phyloP scores from a whole-genome alignment of 2,888 invertebrate genomes.

The Orchesellides sinensis region DNA sequence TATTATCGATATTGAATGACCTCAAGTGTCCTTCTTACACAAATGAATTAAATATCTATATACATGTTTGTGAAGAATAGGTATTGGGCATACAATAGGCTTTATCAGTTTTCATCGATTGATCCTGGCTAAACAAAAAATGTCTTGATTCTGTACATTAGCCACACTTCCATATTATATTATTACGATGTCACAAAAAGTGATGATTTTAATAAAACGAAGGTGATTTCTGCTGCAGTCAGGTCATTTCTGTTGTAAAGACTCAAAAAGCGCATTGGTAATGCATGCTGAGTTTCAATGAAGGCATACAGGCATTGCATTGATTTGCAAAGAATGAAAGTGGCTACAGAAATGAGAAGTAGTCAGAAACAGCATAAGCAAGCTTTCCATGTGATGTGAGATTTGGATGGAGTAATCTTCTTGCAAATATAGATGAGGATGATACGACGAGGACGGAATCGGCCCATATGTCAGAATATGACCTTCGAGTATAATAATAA shows the following conservation, averaged over 20 bases:
- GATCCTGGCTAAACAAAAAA: not conserved
- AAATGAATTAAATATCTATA: conserved; percentile 3
- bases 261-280: not conserved
- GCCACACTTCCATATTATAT: not conserved
- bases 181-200: not conserved
- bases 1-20: conserved; percentile 36
- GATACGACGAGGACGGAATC: conserved; percentile 9
- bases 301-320: not conserved
- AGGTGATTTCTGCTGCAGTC: conserved; percentile 32
- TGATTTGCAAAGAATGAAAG: no score
- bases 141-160: conserved; percentile 10
- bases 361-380: not conserved
- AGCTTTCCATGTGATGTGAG: not conserved
- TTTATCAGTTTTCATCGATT: conserved; percentile 14
- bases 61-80: not conserved
- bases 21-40: conserved; percentile 44
- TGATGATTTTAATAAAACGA: conserved; percentile 39
- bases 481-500: conserved; percentile 50
- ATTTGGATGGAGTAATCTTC: no score
- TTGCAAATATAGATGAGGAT: not conserved
- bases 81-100: not conserved
- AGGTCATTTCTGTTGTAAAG: not conserved
- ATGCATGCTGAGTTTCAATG: not conserved
- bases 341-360: not conserved
- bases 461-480: conserved; percentile 44